Conservation (phyloP, 2,113 vertebrate species). For the Mormoops blainvillei region DNA sequence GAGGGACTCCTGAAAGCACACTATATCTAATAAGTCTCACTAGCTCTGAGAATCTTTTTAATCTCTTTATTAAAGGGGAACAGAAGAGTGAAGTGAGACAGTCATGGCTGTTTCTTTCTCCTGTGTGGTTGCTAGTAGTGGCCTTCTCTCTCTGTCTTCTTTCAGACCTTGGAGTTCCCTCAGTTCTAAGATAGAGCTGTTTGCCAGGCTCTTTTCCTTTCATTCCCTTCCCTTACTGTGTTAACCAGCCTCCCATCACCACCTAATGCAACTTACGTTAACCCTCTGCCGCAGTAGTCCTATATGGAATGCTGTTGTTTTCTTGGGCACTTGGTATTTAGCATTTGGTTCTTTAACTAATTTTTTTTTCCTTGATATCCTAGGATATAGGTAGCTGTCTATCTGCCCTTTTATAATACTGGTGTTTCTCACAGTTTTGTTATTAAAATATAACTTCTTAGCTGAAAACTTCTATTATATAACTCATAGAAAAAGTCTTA, state of each 20-base stretch:
- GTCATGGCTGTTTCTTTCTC: not conserved
- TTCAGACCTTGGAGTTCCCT: conserved; percentile 38
- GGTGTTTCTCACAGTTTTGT: conserved; percentile 3
- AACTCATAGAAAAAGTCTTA: not conserved
- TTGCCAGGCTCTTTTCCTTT: not conserved
- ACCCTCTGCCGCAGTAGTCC: not conserved
- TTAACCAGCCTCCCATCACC: conserved; percentile 33
- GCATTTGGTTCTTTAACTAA: not conserved
- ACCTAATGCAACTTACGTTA: not conserved
- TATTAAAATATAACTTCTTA: not conserved
- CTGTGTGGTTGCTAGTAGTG: not conserved
- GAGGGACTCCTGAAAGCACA: not conserved
- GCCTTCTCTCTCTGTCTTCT: not conserved
- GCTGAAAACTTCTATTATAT: not conserved
- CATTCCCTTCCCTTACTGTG: not conserved
- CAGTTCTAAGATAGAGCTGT: not conserved
- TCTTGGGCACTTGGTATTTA: not conserved
- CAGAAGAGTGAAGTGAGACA: not conserved
- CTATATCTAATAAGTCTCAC: not conserved
- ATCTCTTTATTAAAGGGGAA: not conserved
- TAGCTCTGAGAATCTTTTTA: not conserved
- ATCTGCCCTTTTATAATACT: not conserved
- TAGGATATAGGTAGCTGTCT: not conserved
- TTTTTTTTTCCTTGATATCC: not conserved
- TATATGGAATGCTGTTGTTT: not conserved